Evolutionary conservation across 2,797 vertebrate genomes (phyloP).

Genomic region (Crenichthys baileyi): DNA sequence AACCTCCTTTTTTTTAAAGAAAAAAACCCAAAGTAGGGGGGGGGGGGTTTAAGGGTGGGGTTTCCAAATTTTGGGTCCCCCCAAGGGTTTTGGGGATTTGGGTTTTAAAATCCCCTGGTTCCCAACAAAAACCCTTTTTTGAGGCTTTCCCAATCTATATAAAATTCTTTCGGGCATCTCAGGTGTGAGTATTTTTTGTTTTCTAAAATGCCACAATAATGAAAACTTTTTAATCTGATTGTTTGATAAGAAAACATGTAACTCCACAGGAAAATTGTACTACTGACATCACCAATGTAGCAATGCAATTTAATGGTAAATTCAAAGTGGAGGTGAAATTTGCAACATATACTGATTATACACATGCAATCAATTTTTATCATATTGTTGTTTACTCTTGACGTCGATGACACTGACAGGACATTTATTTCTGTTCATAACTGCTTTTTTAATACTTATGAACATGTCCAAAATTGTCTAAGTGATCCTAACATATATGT

Average conservation of each 20-base stretch:
- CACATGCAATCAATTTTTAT: neutral
- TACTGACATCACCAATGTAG: neutral
- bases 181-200: neutral
- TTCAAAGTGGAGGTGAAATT: neutral
- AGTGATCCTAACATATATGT: neutral
- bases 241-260: neutral
- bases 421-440: neutral
- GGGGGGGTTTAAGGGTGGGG: too few species aligned
- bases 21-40: neutral
- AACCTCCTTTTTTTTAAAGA: neutral
- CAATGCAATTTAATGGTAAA: neutral
- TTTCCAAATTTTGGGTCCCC: too few species aligned
- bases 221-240: neutral
- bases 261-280: neutral
- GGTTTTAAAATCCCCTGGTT: too few species aligned
- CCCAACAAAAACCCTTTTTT: neutral
- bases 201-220: neutral
- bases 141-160: neutral
- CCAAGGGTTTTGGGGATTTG: too few species aligned
- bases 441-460: neutral
- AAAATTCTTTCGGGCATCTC: neutral
- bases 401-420: too few species aligned
- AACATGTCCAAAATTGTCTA: neutral
- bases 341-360: neutral
- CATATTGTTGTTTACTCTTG: too few species aligned